Evolutionary conservation across 1,140 invertebrate genomes (phyloP), one percentile per base, ranked within the genome.

Genomic region (Drosophila jambulina): DNA sequence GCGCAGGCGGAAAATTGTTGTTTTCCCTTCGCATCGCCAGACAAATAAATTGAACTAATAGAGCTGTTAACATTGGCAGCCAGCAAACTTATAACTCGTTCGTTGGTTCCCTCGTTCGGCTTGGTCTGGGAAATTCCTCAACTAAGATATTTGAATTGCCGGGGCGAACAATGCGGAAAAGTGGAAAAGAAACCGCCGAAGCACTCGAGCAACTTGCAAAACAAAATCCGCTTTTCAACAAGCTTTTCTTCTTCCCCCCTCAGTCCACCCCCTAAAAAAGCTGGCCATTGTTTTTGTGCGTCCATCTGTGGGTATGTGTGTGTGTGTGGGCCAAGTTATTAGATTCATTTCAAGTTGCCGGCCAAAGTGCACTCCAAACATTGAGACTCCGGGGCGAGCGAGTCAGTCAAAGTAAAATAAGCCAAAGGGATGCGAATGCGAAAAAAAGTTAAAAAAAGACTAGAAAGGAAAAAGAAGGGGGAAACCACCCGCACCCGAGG

Each of bases 1-100:
- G 49, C 78, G 49, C 75, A 53, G 57, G 57, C 45, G 46, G 46
- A n/a, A 72, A 72, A 74, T 75, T 67, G 60, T 76, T 77, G 75
- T 77, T 77, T 67, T 68, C 48, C 43, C 62, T 54, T 42, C 36
- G 27, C 43, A 36, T 21, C 38, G 40, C 57, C 84, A 84, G 84
- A 90, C 85, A 88, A 88, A 88, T 88, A 88, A 88, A 88, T 90
- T 88, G 81, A 88, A 85, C 85, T 88, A 88, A 88, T 88, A 83
- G 86, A 85, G 85, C 81, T 90, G 85, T 88, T 88, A 88, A 90
- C 86, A 88, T 85, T 78, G 75, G 64, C 75, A 75, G 58, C 57
- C 75, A 70, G 76, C 63, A 76, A 83, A 90, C 68, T 84, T 80
- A 81, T 78, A 80, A 75, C 71, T 67, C 60, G 25, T 69, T 75